Evolutionary conservation across 2,888 invertebrate genomes (phyloP).

Genomic region (Operophtera brumata): DNA sequence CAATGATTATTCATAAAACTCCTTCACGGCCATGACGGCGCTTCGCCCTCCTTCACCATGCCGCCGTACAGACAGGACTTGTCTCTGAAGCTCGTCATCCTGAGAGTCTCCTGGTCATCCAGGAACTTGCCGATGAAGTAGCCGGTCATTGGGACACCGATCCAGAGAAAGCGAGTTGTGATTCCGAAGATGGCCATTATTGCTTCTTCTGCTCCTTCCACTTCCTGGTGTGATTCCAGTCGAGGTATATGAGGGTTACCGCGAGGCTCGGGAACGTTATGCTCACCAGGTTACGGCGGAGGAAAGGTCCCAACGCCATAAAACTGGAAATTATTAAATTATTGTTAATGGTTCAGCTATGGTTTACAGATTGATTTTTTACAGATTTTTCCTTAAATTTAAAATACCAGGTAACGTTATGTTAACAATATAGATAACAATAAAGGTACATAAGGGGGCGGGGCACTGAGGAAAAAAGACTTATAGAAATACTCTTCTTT

Average conservation of each 20-base stretch:
- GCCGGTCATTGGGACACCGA: conserved; percentile 79
- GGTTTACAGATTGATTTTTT: too few relatives aligned
- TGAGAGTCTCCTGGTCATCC: conserved; percentile 85
- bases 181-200: conserved; percentile 80
- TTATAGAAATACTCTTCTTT: too few relatives aligned
- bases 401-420: too few relatives aligned
- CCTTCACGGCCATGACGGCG: conserved; percentile 86
- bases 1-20: conserved; percentile 21
- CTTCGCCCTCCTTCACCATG: conserved; percentile 82
- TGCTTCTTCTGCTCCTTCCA: conserved; percentile 82
- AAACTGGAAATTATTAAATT: conserved; percentile 49
- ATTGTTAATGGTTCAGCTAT: too few relatives aligned
- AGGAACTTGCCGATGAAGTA: conserved; percentile 82
- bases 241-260: conserved; percentile 82
- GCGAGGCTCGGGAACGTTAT: conserved; percentile 84
- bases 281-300: conserved; percentile 84
- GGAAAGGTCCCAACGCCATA: conserved; percentile 77
- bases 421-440: too few relatives aligned
- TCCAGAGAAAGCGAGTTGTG: conserved; percentile 74
- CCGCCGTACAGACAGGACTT: conserved; percentile 89
- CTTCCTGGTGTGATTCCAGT: conserved; percentile 85
- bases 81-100: conserved; percentile 87
- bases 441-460: too few relatives aligned
- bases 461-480: too few relatives aligned
- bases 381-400: too few relatives aligned